Conservation (phyloP, 2,113 vertebrate genomes). For the Myotis yumanensis region DNA sequence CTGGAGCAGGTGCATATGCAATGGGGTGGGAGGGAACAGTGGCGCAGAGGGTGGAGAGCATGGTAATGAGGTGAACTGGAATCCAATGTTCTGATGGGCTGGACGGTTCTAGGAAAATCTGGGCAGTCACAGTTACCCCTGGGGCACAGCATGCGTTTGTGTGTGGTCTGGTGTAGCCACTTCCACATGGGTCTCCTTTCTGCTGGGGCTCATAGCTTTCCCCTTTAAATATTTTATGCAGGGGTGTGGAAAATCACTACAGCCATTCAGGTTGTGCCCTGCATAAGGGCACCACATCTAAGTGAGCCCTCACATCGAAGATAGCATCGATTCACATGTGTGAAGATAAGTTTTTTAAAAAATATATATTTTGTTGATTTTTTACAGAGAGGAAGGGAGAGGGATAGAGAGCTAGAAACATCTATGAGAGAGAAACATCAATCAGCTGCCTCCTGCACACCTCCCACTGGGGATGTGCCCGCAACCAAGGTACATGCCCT, state of each 20-base stretch:
- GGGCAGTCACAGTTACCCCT: background rate
- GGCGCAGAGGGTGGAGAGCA: background rate
- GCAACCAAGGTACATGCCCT: no score
- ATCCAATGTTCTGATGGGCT: background rate
- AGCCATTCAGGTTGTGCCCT: background rate
- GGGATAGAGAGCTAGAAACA: no score
- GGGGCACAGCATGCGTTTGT: background rate
- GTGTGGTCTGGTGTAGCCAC: background rate
- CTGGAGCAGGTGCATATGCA: background rate
- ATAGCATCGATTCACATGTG: fast-evolving
- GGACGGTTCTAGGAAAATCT: background rate
- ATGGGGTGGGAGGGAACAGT: fast-evolving
- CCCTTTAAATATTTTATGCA: background rate
- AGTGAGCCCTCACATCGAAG: background rate
- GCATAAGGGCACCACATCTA: no score
- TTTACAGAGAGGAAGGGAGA: no score
- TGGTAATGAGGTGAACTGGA: background rate
- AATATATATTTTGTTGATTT: no score
- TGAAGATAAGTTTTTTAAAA: no score
- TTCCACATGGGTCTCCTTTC: background rate
- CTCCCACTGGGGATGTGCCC: no score
- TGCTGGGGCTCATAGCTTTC: background rate
- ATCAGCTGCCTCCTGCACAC: no score
- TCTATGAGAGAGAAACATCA: no score
- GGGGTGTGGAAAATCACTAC: background rate